These are phyloP conservation scores for Probosciger aterrimus DNA, from an alignment of 2,113 vertebrate species.

Conservation along the genomic window DNA sequence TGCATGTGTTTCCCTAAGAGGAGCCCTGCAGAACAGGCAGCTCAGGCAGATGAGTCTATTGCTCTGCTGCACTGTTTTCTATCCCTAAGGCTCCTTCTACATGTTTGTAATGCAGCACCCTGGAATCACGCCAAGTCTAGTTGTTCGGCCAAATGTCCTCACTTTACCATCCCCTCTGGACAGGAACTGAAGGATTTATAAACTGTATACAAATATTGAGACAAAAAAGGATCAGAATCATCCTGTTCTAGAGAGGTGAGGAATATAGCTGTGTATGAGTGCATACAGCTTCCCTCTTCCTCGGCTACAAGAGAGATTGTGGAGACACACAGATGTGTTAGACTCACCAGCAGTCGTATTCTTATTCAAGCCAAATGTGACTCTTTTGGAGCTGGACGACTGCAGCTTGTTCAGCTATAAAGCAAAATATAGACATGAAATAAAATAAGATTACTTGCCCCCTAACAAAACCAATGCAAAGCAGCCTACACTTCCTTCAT, in stretches of 20 bases:
- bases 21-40: neutral
- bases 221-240: neutral
- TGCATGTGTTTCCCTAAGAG: neutral
- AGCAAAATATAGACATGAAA: neutral
- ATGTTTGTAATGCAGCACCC: neutral
- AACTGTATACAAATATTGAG: neutral
- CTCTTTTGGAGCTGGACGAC: conserved; percentile 75
- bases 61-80: neutral
- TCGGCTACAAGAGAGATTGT: neutral
- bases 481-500: neutral
- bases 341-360: conserved; percentile 83
- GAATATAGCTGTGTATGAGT: neutral
- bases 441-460: neutral
- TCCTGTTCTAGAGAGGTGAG: neutral
- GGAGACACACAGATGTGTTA: neutral
- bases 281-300: neutral
- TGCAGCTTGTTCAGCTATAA: conserved; percentile 66
- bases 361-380: conserved; percentile 83
- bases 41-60: neutral
- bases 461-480: neutral
- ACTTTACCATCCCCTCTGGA: neutral
- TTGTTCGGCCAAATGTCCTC: neutral
- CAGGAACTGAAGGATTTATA: neutral
- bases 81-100: neutral
- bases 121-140: neutral